Percentiles rank a stretch among this genome's conserved stretches.
Evolutionary conservation across 1,140 invertebrate genomes (phyloP).

Genomic region (Scylla paramamosain): DNA sequence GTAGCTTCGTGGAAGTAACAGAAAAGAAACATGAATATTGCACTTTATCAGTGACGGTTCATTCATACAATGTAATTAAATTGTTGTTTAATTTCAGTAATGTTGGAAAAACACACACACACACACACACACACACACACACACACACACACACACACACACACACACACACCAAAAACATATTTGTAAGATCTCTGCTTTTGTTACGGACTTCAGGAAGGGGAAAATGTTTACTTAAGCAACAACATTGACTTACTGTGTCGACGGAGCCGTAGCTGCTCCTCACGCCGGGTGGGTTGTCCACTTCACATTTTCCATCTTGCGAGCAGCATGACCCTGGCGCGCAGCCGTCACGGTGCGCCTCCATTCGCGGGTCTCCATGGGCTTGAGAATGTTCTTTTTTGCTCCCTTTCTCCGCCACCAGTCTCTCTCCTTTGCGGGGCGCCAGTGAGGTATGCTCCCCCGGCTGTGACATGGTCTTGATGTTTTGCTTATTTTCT

Average conservation of each 20-base stretch:
- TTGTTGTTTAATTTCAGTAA: too few relatives aligned
- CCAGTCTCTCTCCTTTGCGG: not conserved
- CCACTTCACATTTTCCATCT: not conserved
- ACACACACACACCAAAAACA: too few relatives aligned
- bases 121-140: too few relatives aligned
- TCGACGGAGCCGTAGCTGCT: not conserved
- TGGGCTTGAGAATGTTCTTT: not conserved
- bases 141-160: too few relatives aligned
- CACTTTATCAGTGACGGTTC: too few relatives aligned
- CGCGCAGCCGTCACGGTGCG: not conserved
- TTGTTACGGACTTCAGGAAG: too few relatives aligned
- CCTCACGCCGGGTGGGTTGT: not conserved
- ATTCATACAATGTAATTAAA: too few relatives aligned
- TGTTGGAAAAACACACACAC: too few relatives aligned
- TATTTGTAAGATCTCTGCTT: too few relatives aligned
- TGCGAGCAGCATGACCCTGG: not conserved
- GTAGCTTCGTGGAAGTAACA: too few relatives aligned
- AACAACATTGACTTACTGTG: not conserved
- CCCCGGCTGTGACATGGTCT: not conserved
- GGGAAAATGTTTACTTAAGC: too few relatives aligned
- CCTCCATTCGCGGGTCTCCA: not conserved
- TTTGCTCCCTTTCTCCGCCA: not conserved
- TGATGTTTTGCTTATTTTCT: not conserved
- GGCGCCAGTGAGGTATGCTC: not conserved
- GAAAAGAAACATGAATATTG: too few relatives aligned